Conservation (phyloP, 2,113 vertebrate species). For the Glaucomys volans region DNA sequence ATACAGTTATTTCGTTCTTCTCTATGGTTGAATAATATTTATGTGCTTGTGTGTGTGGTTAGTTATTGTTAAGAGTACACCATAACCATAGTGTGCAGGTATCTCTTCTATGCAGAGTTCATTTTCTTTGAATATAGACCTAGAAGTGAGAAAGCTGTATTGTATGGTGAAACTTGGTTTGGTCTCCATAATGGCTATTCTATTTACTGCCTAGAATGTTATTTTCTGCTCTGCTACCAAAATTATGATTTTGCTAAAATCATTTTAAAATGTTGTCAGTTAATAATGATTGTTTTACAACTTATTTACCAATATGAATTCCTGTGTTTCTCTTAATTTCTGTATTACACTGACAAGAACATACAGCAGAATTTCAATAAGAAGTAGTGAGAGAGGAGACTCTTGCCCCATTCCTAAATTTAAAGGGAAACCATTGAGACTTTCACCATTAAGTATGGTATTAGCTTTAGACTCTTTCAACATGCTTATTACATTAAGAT, state of each 20-base stretch:
- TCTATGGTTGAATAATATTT: background rate
- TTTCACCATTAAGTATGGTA: background rate
- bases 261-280: background rate
- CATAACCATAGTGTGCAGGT: background rate
- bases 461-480: background rate
- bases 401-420: background rate
- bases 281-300: background rate
- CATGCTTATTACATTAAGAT: background rate
- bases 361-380: background rate
- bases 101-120: background rate
- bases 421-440: background rate
- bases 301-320: background rate
- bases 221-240: background rate
- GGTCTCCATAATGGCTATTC: background rate
- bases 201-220: background rate
- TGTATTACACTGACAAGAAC: background rate
- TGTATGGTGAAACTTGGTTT: background rate
- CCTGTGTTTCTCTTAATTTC: background rate
- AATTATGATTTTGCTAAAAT: conserved; percentile 8
- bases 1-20: background rate
- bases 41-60: background rate
- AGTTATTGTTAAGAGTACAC: background rate
- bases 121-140: background rate
- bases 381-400: background rate
- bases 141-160: background rate